Conservation (phyloP, 1,140 invertebrate genomes). For the Lepidotrigona ventralis region DNA sequence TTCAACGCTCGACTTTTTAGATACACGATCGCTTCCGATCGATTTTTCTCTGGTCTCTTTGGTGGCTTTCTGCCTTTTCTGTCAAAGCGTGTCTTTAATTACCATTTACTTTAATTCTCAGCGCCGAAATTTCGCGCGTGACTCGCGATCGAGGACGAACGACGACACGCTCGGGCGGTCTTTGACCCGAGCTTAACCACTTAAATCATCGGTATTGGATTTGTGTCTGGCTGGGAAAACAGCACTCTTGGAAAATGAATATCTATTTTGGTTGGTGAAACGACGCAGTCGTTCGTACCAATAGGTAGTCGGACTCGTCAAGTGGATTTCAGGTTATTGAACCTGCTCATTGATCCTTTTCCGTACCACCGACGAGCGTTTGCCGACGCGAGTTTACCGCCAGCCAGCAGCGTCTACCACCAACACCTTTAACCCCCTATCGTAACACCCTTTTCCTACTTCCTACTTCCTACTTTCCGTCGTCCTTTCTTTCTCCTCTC, state of each 20-base stretch:
- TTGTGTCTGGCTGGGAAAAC: constrained; percentile 65
- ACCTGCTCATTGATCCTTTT: constrained; percentile 76
- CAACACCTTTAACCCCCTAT: constrained; percentile 2
- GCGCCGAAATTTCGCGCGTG: background rate
- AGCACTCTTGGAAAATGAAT: constrained; percentile 66
- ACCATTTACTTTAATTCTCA: background rate
- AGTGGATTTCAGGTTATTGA: constrained; percentile 79
- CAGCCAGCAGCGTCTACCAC: background rate
- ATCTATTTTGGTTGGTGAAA: constrained; percentile 66
- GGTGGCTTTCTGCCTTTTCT: background rate
- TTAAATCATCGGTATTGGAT: constrained; percentile 64
- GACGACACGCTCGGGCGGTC: constrained; percentile 23
- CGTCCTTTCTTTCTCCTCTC: background rate
- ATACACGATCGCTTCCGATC: too few species aligned
- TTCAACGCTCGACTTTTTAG: too few species aligned
- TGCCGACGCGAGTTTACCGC: constrained; percentile 20
- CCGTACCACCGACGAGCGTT: constrained; percentile 48
- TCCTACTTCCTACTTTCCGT: background rate
- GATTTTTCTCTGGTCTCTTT: background rate
- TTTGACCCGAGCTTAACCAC: constrained; percentile 49
- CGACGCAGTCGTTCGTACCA: constrained; percentile 56
- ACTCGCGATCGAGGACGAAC: background rate
- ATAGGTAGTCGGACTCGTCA: constrained; percentile 64
- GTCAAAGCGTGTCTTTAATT: background rate
- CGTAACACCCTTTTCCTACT: background rate